Base-by-base conservation (phyloP, 2,113 vertebrate genomes). In the Oceanodroma tethys region DNA sequence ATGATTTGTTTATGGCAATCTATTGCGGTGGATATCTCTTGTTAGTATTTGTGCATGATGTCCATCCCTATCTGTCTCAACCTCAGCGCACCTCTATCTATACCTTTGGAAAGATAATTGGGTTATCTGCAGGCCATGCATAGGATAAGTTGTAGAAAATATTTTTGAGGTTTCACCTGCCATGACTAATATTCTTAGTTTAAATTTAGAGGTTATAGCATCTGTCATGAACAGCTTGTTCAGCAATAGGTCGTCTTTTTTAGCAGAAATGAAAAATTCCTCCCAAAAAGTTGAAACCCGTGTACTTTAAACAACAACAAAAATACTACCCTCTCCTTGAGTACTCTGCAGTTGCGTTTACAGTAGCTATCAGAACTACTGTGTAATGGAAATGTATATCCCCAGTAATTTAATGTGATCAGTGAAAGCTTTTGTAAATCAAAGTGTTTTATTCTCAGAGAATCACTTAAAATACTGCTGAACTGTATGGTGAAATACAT, bases 361-460 rank as follows among this genome's bases (percentile, higher is more conserved):
- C 89, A 79, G 73, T 58, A 88, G 52, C 88, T 40, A 13, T 70
- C 74, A 81, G n/a, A 93, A 91, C 81, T 86, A 40, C 34, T 45
- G 58, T 72, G 65, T 83, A 82, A 65, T 89, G 86, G 91, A 86
- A 96, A 87, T 38, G 66, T 62, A 38, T 90, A 38, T 71, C 86
- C 66, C 52, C 60, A 79, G 84, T 96, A 95, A 91, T 67, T 56
- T 94, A 93, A 86, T 81, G 81, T 66, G 43, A 95, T 84, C 91
- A 93, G n/a, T 21, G 89, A 58, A 86, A 91, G 91, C 84, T 92
- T 97, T 96, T 85, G 71, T 97, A 94, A 86, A 95, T 94, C 93
- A 80, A 90, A 97, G 72, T 70, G 81, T 11, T 93, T 95, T 95
- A 95, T 95, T 97, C 70, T 78, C 90, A 47, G 82, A 30, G 50